Percentiles rank a stretch among this genome's conserved stretches.
These are phyloP conservation scores for Netelia inedita DNA, from an alignment of 2,888 invertebrate species.

Conservation along the genomic window DNA sequence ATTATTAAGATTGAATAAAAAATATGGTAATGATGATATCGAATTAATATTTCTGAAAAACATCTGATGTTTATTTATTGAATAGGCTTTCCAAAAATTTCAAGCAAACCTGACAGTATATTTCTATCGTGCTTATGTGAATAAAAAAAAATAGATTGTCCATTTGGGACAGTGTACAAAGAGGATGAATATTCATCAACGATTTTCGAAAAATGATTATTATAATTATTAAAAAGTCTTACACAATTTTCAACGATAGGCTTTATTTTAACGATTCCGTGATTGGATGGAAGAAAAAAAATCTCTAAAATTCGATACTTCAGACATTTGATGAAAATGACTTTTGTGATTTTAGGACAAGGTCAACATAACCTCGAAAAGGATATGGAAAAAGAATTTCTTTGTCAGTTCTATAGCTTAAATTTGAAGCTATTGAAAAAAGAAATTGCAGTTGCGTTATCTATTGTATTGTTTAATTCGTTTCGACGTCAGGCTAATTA, in stretches of 20 bases:
- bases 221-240: background rate
- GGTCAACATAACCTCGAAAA: constrained; percentile 65
- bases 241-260: background rate
- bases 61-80: background rate
- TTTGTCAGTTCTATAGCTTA: background rate
- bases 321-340: constrained; percentile 37
- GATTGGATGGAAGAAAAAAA: background rate
- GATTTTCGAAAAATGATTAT: background rate
- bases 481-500: constrained; percentile 25
- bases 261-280: background rate
- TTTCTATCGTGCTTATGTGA: background rate
- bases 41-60: too few relatives aligned
- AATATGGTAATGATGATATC: too few relatives aligned
- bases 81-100: background rate
- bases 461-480: constrained; percentile 8
- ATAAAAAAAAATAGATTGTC: background rate
- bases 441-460: background rate
- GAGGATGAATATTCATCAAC: background rate
- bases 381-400: constrained; percentile 12
- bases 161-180: background rate
- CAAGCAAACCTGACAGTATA: background rate
- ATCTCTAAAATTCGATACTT: constrained; percentile 5
- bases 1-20: too few relatives aligned
- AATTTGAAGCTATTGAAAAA: constrained; percentile 1
- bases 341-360: constrained; percentile 53